Evolutionary conservation across 1,140 invertebrate species (phyloP), one percentile per base, ranked within the genome.

Genomic region (Latrodectus geometricus): DNA sequence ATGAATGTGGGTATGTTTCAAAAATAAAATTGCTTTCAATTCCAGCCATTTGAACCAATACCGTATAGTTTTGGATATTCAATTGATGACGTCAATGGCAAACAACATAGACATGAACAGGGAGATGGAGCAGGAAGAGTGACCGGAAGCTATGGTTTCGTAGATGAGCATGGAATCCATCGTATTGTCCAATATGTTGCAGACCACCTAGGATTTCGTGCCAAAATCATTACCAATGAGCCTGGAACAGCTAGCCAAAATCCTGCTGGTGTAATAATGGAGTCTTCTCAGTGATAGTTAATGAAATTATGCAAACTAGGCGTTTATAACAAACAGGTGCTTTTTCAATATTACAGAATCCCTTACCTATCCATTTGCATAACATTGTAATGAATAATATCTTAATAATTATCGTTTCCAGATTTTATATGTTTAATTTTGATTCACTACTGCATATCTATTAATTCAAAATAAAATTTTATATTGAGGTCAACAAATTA

Each of bases 201-300:
- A 8, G 83, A 76, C 14, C 56, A 68, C 72, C 9, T 23, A 3
- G 83, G 83, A 15, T 85, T 76, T 73, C 21, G 83, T 66, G 83
- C 83, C 11, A 74, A 88, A 65, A 35, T 88, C 11, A 50, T 88
- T 17, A 88, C 82, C 5, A 88, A 88, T 48, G 87, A 87, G 68
- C 87, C 74, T 49, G 87, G 82, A 73, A 88, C 87, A 12, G 50
- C 66, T 15, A 86, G 50, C 23, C 48, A 68, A 17, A 87, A 88
- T 17, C 84, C 87, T 17, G 84, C 87, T n/a, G 85, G 74, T 48
- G 87, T 87, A 50, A 54, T 88, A 3, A 88, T 88, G 56, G 72
- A 77, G n/a, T 88, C 88, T 0, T 66, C 17, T 49, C 78, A 69
- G 9, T 5, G 87, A 35, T 35, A 35, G 5, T 35, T 35, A 5